Percentiles rank a stretch among this genome's conserved stretches.
These are phyloP conservation scores for Macrotis lagotis DNA, from an alignment of 2,113 vertebrate genomes.

Conservation along the genomic window DNA sequence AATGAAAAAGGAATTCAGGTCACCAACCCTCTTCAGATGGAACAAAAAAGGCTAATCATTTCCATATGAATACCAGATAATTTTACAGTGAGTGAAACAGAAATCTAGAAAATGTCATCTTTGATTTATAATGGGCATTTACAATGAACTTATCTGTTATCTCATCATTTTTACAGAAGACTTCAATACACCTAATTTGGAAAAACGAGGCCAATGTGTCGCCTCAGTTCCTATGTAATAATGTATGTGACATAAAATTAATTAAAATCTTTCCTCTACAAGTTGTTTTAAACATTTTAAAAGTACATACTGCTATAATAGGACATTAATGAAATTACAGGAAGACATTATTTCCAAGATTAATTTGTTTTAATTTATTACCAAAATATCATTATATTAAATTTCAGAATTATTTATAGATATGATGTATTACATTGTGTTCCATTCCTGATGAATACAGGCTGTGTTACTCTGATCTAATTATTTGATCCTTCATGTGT, in stretches of 20 bases:
- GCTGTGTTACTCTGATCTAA: neutral
- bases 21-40: neutral
- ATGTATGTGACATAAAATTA: neutral
- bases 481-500: neutral
- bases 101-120: constrained; percentile 25
- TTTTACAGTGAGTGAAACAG: neutral
- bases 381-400: neutral
- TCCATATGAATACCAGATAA: neutral
- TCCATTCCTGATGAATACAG: neutral
- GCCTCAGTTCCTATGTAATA: constrained; percentile 12
- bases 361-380: neutral
- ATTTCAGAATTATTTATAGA: neutral
- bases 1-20: neutral
- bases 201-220: neutral
- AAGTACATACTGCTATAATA: constrained; percentile 6
- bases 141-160: neutral
- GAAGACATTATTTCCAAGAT: constrained; percentile 5
- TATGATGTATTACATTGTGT: neutral
- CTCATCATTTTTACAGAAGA: neutral
- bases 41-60: neutral
- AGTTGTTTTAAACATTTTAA: constrained; percentile 27
- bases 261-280: neutral
- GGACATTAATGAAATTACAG: neutral
- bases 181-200: neutral
- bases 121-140: neutral